phyloP scores from a whole-genome alignment of 2,797 vertebrate genomes.

The Trachurus trachurus region DNA sequence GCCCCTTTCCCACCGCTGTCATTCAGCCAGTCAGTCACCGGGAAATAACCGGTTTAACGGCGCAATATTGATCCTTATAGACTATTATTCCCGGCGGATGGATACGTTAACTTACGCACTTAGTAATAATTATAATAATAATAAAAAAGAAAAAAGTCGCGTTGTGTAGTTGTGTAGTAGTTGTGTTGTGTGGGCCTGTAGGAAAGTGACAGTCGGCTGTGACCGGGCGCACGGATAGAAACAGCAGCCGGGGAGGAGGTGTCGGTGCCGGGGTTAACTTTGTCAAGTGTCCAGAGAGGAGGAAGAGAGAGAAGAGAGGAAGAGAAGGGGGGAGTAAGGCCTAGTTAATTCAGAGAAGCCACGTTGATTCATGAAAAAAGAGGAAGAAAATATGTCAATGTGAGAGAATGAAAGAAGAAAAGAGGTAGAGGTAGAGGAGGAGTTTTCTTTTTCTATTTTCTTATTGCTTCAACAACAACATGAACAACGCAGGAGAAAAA shows the following conservation, averaged over 20 bases:
- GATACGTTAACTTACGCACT: conserved; percentile 46
- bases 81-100: conserved; percentile 5
- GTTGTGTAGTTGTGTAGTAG: not conserved
- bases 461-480: too few species aligned
- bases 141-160: conserved; percentile 45
- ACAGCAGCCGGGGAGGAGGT: too few species aligned
- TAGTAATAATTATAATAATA: too few species aligned
- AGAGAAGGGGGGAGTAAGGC: not conserved
- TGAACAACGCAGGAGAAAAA: not conserved
- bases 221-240: not conserved
- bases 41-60: conserved; percentile 57
- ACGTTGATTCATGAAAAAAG: conserved; percentile 51
- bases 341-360: conserved; percentile 52
- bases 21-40: conserved; percentile 47
- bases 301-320: too few species aligned
- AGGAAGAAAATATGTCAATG: conserved; percentile 22
- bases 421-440: not conserved
- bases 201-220: conserved; percentile 58
- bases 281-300: too few species aligned
- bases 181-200: conserved; percentile 33
- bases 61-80: conserved; percentile 46
- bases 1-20: conserved; percentile 57
- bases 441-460: not conserved
- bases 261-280: too few species aligned
- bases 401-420: conserved; percentile 1